Conservation (phyloP, 2,113 vertebrate species). For the cat (Felis catus) region F.catus_Fca126_mat1.0 CM031413.1:106331001-106331500, state of each 20-base stretch:
- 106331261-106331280: background rate
- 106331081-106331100: too few relatives aligned
- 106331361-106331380: background rate
- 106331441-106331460: background rate
- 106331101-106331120: too few relatives aligned
- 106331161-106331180: background rate
- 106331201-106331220: background rate
- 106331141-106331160: too few relatives aligned
- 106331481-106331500: background rate
- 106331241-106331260: background rate
- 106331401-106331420: background rate
- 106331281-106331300: background rate
- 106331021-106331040: background rate
- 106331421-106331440: background rate
- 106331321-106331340: background rate
- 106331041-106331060: too few relatives aligned
- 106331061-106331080: too few relatives aligned
- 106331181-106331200: background rate
- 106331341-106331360: background rate
- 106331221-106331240: background rate
- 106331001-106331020: background rate
- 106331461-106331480: background rate
- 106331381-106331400: background rate
- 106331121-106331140: too few relatives aligned
- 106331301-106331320: background rate